These are phyloP conservation scores for Gymnodraco acuticeps DNA, from an alignment of 2,797 vertebrate genomes.

Conservation along the genomic window DNA sequence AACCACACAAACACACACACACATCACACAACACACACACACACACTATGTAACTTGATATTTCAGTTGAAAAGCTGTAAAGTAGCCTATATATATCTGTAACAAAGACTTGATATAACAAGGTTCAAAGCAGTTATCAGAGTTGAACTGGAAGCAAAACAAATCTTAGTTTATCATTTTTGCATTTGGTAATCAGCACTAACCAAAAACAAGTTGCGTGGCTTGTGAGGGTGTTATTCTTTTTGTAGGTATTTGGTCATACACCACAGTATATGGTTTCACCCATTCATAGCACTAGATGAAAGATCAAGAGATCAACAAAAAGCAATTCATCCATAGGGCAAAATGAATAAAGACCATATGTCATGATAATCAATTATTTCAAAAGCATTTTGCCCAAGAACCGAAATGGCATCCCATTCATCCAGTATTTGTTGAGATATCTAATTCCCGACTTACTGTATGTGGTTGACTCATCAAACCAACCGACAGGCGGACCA, in stretches of 20 bases:
- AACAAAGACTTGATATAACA: neutral
- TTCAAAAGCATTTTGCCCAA: neutral
- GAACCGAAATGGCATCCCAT: neutral
- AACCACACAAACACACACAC: neutral
- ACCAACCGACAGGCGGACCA: neutral
- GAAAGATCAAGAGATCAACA: neutral
- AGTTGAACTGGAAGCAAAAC: neutral
- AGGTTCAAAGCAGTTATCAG: neutral
- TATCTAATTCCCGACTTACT: no score
- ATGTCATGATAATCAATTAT: neutral
- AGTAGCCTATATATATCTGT: neutral
- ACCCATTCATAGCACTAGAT: neutral
- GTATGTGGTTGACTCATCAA: no score
- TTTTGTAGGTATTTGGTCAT: neutral
- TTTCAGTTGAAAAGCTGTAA: neutral
- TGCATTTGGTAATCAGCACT: neutral
- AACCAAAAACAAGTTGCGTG: neutral
- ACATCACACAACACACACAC: neutral
- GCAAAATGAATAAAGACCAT: neutral
- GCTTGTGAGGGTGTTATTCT: neutral
- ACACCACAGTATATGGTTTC: neutral
- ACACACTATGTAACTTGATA: neutral
- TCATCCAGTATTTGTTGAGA: no score
- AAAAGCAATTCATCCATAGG: neutral
- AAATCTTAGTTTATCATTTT: neutral